Evolutionary conservation across 2,797 vertebrate genomes (phyloP).

Genomic region (Melanotaenia parkinsoni): DNA sequence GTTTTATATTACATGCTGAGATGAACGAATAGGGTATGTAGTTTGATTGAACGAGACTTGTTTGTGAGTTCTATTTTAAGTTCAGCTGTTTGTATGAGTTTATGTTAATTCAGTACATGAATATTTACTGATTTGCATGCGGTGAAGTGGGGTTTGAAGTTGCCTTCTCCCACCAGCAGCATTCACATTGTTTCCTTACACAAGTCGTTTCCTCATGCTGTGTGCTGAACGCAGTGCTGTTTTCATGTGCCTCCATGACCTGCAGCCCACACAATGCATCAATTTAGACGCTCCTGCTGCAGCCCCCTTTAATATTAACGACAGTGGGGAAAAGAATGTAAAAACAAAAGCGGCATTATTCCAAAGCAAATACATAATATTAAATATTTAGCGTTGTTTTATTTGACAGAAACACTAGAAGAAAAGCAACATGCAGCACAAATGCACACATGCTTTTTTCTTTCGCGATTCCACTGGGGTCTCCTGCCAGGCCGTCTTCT

Average conservation of each 20-base stretch:
- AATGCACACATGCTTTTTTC: conserved; percentile 50
- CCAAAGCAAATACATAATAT: conserved; percentile 67
- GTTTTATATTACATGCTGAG: not conserved
- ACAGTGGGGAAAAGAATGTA: conserved; percentile 40
- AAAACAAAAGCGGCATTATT: conserved; percentile 79
- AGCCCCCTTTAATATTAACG: conserved; percentile 73
- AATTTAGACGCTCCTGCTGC: conserved; percentile 44
- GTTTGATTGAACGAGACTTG: conserved; percentile 5
- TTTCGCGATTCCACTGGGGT: conserved; percentile 59
- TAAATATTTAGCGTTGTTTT: conserved; percentile 79
- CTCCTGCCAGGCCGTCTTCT: conserved; percentile 53
- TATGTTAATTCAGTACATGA: conserved; percentile 18
- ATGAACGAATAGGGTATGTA: not conserved
- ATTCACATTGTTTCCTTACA: conserved; percentile 6
- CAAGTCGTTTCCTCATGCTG: conserved; percentile 16
- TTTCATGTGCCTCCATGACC: conserved; percentile 18
- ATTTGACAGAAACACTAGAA: conserved; percentile 68
- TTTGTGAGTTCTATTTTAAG: conserved; percentile 6
- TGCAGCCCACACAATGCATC: conserved; percentile 42
- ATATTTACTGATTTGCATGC: conserved; percentile 13
- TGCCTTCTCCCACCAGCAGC: not conserved
- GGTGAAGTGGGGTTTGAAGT: not conserved
- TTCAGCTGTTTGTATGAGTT: conserved; percentile 13
- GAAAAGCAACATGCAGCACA: conserved; percentile 57
- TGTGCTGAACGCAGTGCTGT: not conserved